Evolutionary conservation across 2,888 invertebrate genomes (phyloP).

Genomic region (Pterobdella sp.): DNA sequence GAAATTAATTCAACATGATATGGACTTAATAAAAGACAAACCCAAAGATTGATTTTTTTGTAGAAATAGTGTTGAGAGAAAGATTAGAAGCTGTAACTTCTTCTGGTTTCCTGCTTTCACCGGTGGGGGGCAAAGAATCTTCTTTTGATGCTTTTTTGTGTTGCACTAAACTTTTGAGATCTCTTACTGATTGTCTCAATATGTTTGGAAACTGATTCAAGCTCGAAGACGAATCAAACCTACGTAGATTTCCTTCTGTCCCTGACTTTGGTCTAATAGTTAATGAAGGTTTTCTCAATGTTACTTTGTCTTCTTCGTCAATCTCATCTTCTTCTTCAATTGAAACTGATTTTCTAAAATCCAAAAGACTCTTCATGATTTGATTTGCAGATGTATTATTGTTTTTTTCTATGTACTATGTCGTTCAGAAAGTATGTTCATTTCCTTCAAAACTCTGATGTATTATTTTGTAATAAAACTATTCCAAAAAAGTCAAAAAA

Average conservation of each 20-base stretch:
- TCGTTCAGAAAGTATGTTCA: too few species aligned
- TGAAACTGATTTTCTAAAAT: not conserved
- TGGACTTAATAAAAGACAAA: too few species aligned
- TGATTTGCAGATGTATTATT: too few species aligned
- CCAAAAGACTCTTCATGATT: too few species aligned
- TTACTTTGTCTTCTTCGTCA: not conserved
- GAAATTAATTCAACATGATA: too few species aligned
- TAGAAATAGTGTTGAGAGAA: constrained; percentile 4
- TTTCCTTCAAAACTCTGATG: too few species aligned
- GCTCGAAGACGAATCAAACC: constrained; percentile 6
- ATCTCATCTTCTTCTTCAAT: not conserved
- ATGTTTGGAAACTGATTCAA: not conserved
- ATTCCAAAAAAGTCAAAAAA: too few species aligned
- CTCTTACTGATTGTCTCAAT: not conserved
- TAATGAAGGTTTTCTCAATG: not conserved
- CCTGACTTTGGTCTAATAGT: constrained; percentile 3
- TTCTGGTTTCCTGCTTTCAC: not conserved
- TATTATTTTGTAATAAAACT: too few species aligned
- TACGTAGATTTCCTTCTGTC: not conserved
- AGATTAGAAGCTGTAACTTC: not conserved
- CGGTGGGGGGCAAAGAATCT: constrained; percentile 9
- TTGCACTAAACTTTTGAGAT: constrained; percentile 3
- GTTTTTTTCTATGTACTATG: too few species aligned
- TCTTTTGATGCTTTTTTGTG: not conserved
- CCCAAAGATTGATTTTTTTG: too few species aligned